These are phyloP conservation scores for Tribolium castaneum DNA, from an alignment of 1,140 invertebrate genomes.

Conservation along the genomic window DNA sequence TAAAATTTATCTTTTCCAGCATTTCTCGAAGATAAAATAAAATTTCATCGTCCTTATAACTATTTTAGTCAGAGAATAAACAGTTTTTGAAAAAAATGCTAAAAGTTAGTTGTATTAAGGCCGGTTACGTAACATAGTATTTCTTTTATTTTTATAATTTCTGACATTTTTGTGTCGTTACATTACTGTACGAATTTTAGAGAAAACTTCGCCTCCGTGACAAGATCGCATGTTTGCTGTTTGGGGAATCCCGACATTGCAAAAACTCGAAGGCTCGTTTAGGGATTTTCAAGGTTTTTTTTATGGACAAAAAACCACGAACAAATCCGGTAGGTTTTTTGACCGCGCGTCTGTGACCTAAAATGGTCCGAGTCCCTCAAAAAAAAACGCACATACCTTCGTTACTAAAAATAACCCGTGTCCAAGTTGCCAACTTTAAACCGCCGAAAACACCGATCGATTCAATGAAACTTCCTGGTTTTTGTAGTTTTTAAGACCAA, in stretches of 20 bases:
- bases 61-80: too few species aligned
- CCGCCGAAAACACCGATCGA: neutral
- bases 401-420: neutral
- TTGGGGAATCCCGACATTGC: slow-evolving; percentile 43
- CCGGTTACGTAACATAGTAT: too few species aligned
- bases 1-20: too few species aligned
- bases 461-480: neutral
- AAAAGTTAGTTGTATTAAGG: too few species aligned
- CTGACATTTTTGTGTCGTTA: too few species aligned
- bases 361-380: slow-evolving; percentile 30
- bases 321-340: neutral
- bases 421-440: neutral
- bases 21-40: too few species aligned
- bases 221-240: too few species aligned
- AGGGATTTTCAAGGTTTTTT: slow-evolving; percentile 8
- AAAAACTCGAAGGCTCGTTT: slow-evolving; percentile 34
- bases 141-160: too few species aligned
- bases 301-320: neutral
- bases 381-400: slow-evolving; percentile 25
- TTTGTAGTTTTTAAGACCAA: neutral
- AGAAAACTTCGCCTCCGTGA: too few species aligned
- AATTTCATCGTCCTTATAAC: too few species aligned
- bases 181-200: too few species aligned
- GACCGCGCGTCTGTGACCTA: neutral
- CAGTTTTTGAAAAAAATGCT: too few species aligned